phyloP scores from a whole-genome alignment of 2,888 invertebrate species.

The Apotomis turbidana region DNA sequence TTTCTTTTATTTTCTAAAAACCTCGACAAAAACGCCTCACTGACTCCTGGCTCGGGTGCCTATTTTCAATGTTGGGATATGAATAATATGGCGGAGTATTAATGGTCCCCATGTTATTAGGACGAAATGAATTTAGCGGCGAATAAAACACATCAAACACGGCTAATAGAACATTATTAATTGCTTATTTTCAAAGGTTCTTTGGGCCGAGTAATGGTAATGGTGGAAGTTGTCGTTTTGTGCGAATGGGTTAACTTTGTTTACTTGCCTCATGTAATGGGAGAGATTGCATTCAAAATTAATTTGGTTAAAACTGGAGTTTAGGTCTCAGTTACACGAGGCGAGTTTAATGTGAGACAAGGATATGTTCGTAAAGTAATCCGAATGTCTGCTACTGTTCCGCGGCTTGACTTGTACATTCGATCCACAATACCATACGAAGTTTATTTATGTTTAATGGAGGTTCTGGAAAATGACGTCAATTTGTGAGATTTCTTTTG shows the following conservation, averaged over 20 bases:
- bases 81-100: conserved; percentile 17
- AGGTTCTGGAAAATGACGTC: not conserved
- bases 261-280: not conserved
- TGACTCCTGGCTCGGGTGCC: conserved; percentile 4
- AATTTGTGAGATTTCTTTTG: not conserved
- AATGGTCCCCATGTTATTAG: conserved; percentile 19
- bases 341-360: too few relatives aligned
- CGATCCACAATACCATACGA: not conserved
- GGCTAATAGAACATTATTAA: conserved; percentile 19
- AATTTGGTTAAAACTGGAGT: not conserved
- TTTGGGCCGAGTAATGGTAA: not conserved
- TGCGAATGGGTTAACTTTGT: not conserved
- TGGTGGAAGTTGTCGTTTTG: not conserved
- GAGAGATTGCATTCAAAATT: not conserved
- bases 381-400: too few relatives aligned
- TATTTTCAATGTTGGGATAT: conserved; percentile 27
- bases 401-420: too few relatives aligned
- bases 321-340: too few relatives aligned
- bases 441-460: not conserved
- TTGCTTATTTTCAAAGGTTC: conserved; percentile 17
- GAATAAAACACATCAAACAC: conserved; percentile 14
- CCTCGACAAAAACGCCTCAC: not conserved
- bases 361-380: too few relatives aligned
- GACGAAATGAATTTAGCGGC: conserved; percentile 16
- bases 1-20: not conserved